Evolutionary conservation across 2,797 vertebrate genomes (phyloP).

Genomic region (Neopelma chrysocephalum): DNA sequence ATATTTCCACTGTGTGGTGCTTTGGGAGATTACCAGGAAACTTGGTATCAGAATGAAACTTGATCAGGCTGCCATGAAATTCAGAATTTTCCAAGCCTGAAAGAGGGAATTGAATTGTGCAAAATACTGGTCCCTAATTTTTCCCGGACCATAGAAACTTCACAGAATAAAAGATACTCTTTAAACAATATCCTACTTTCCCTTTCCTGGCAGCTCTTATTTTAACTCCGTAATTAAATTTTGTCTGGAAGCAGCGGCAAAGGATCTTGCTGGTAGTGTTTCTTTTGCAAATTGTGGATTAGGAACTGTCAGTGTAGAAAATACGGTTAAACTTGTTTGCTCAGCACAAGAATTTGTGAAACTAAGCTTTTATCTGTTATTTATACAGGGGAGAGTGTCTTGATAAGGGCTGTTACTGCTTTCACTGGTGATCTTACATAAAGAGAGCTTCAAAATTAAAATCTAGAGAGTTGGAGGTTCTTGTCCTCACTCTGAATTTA

Average conservation of each 20-base stretch:
- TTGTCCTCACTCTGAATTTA: neutral
- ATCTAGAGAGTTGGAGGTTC: neutral
- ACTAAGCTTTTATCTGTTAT: neutral
- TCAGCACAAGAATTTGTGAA: neutral
- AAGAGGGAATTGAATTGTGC: neutral
- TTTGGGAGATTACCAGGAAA: constrained; percentile 18
- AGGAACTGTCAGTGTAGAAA: neutral
- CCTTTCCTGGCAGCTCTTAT: neutral
- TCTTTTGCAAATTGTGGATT: neutral
- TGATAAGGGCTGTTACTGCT: neutral
- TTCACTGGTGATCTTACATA: neutral
- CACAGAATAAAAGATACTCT: neutral
- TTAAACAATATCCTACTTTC: neutral
- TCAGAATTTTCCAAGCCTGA: neutral
- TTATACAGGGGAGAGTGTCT: neutral
- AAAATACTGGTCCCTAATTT: neutral
- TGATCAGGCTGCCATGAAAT: constrained; percentile 15
- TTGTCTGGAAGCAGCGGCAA: neutral
- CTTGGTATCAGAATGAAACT: constrained; percentile 11
- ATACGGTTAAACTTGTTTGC: neutral
- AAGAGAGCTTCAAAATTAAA: neutral
- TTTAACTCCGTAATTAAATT: neutral
- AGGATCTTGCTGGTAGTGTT: neutral
- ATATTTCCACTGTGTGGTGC: neutral
- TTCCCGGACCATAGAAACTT: neutral